Base-by-base conservation (phyloP, 1,140 invertebrate genomes). In the Zaprionus davidi region DNA sequence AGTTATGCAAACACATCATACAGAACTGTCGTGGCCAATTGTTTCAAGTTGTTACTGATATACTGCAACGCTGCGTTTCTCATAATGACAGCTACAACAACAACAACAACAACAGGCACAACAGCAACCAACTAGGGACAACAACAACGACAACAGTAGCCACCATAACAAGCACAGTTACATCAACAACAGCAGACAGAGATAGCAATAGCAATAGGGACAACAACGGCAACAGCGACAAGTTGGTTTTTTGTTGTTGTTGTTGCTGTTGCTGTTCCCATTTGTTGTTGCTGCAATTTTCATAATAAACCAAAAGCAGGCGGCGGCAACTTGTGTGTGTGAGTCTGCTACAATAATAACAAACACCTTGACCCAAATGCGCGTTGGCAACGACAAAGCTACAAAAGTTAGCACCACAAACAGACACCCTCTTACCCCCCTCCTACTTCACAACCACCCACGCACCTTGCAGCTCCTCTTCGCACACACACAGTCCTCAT, bases 311-410 rank as follows among this genome's bases (percentile, higher is more conserved):
- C 71, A 75, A 70, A 77, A 72, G 67, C 67, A 71, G 62, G 72
- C 73, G 44, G 68, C 67, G 53, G 72, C 69, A 62, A 74, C 64
- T 74, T 44, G 15, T 44, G 15, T 26, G 4, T 38, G 36, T 70
- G 64, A 44, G 22, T 22, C 20, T 20, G 68, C 53, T 59, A 68
- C 51, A 69, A 70, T n/a, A 70, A 74, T 20, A 71, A 67, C 74
- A 83, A 87, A 78, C 69, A 84, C 84, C 84, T 87, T 87, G 84
- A 87, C 84, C 84, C 85, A 88, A 90, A 90, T 88, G 85, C 68
- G 67, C 64, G 82, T 71, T 76, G 56, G 74, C 63, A 83, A 79
- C 81, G 84, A 71, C 58, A 82, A 78, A 81, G 84, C 78, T 78
- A 81, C 76, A 78, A 81, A 83, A 81, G 65, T 82, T 82, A 67